Base-by-base conservation (phyloP, 1,140 invertebrate genomes). In the Cardiocondyla obscurior region DNA sequence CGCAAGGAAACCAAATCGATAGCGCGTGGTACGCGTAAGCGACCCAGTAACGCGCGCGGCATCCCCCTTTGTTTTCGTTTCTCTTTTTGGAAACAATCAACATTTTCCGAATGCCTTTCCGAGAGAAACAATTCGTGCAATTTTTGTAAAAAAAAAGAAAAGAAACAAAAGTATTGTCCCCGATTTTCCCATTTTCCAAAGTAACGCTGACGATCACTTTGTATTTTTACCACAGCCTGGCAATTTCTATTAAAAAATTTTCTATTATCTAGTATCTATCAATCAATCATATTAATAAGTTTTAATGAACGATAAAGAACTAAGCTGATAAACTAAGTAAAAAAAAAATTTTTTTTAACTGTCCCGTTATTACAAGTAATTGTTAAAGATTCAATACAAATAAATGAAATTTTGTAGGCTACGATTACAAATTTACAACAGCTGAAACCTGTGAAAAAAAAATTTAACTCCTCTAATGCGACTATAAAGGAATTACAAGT, bases 1-100 rank as follows among this genome's bases (percentile, higher is more conserved):
- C 73, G 55, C 89, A 88, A 90, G 86, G 89, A 88, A 89, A 89
- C 91, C 83, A 81, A 93, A 92, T 93, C 92, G 90, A 93, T 93
- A 92, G 74, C 88, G 88, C 89, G 87, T 90, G 87, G 64, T 89
- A 90, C 90, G 87, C 90, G 90, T 90, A 85, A 79, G 81, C 91
- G 89, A 92, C 89, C 91, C 87, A 72, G 64, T 87, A 77, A 87
- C 62, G 57, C 14, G 73, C 62, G 57, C 14, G 73, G 30, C 39
- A 22, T 39, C 30, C 53, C 16, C 36, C 36, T 72, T 83, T 46
- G 39, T 36, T 62, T 44, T 25, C n/a, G 14, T 73, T 6, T 28
- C 33, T 72, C 8, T 33, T 22, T 72, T 4, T 33, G 33, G 6
- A 64, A 64, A 53, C 33, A 69, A 36, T 51, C 74, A 4, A 67